Base-by-base conservation (phyloP, 2,888 invertebrate genomes). In the Pyrochroa serraticornis region DNA sequence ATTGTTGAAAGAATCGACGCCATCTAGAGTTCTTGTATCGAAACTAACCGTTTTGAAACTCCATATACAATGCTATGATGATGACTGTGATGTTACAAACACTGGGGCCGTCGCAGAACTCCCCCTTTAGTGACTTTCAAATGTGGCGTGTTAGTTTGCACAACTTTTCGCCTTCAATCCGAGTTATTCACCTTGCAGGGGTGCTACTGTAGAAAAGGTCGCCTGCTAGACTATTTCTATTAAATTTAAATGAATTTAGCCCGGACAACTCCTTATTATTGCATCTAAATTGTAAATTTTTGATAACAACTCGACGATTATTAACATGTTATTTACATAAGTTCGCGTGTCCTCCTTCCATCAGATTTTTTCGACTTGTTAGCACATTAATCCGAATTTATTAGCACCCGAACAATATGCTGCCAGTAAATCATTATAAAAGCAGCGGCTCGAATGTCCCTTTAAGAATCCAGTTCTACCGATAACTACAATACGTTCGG, bases 311-410 rank as follows among this genome's bases (percentile, higher is more conserved):
- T 39, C 42, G 46, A 55, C 10, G 54, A 55, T 45, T 54, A 59
- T 59, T 55, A 59, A 55, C 59, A 50, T 50, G 50, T 59, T 55
- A 59, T 59, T 59, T 59, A 55, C 59, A 59, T 59, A 52, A 6
- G 13, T 32, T 59, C 22, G 59, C 59, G 54, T 59, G 59, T 13
- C 36, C 33, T 10, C 38, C 44, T 13, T 39, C 44, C 49, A 53
- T 53, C 48, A 30, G 50, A 59, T 59, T 62, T 56, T 60, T 61
- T 61, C 54, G 54, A 49, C 63, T 63, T 63, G 63, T 63, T 63
- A 63, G 62, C 62, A 62, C 62, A 59, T 57, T 62, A 60, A 57
- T 53, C 60, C 55, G 31, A 60, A 60, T 63, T 60, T 63, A 63
- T 63, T 63, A 63, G 58, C 53, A 52, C 43, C 39, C 35, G 51